Evolutionary conservation across 2,113 vertebrate species (phyloP), one percentile per base, ranked within the genome.

Genomic region (Elgaria multicarinata): DNA sequence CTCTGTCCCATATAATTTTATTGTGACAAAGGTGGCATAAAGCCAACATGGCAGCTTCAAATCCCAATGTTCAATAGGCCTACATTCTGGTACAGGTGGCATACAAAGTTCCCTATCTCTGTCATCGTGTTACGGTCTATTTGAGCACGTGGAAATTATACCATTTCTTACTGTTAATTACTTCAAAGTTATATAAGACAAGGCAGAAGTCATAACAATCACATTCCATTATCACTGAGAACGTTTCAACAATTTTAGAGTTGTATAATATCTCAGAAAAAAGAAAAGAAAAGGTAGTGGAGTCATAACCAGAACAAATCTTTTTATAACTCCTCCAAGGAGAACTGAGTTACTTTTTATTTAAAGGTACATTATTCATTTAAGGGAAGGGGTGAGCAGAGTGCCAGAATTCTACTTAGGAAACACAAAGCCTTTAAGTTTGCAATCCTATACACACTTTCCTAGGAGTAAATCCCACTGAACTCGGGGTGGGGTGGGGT

Each of bases 101-200:
- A 85, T 50, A 64, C 0, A 0, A 0, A 36, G 46, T 1, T 24
- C 76, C 72, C 80, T 22, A 31, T 83, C 67, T 18, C 20, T 7
- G 81, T 83, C 1, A 31, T 12, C 72, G 16, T 42, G 53, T n/a
- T 74, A 39, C 24, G 31, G 2, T 74, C 39, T 78, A 0, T 69
- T 78, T 79, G 14, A 50, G 6, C 75, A 42, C 26, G 0, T 87
- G 46, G 44, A 9, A 66, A 53, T 9, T 3, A 89, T 16, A 13
- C 24, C 9, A 18, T 42, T 76, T 62, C 24, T 62, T 42, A 28
- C 36, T 36, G 58, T 86, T 44, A 42, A 26, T 76, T 1, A 4
- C 20, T 90, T 92, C 87, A 39, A 13, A 9, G 16, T 71, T 69
- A 9, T 83, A 83, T 72, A 10, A 20, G 78, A 26, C 33, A 89